Conservation (phyloP, 2,113 vertebrate species). For the Dromiciops gliroides region DNA sequence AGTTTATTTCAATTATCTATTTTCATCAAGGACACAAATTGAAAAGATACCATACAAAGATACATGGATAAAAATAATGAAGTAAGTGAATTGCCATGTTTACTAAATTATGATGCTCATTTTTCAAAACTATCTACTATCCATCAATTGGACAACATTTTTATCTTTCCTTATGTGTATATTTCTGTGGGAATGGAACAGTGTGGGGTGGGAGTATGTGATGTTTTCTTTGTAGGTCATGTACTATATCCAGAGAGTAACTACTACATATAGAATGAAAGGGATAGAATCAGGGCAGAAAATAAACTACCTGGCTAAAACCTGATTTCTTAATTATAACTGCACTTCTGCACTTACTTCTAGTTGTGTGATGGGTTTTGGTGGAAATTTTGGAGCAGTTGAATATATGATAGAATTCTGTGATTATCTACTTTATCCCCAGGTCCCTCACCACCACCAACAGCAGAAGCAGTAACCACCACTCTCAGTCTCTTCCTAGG, state of each 20-base stretch:
- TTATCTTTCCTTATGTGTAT: background rate
- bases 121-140: background rate
- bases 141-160: background rate
- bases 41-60: background rate
- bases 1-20: background rate
- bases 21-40: background rate
- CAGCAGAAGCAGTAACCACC: background rate
- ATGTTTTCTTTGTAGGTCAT: background rate
- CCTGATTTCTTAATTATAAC: background rate
- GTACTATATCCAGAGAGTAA: background rate
- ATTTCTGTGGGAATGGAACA: background rate
- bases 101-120: background rate
- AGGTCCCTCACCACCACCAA: too few relatives aligned
- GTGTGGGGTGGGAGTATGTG: background rate
- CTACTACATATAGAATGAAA: background rate
- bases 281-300: background rate
- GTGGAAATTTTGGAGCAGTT: background rate
- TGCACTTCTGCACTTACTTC: too few relatives aligned
- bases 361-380: background rate
- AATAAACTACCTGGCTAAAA: background rate
- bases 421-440: background rate
- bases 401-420: background rate
- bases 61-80: background rate
- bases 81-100: background rate
- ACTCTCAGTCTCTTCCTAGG: background rate